These are phyloP conservation scores for Alexandromys fortis DNA, from an alignment of 2,113 vertebrate genomes.

Conservation along the genomic window DNA sequence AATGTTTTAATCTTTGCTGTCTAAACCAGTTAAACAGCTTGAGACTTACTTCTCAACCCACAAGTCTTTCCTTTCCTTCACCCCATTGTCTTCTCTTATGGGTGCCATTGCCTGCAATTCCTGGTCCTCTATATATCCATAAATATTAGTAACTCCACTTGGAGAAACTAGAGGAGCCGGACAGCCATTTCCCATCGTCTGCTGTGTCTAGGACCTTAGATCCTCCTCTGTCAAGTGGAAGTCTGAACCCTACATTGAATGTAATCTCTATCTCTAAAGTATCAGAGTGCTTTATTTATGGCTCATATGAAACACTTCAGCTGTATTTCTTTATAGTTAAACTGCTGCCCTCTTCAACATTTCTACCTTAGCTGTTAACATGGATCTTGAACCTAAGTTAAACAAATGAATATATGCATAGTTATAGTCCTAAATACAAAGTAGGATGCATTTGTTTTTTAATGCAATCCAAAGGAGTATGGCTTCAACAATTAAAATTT, in stretches of 20 bases:
- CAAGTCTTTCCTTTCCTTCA: not conserved
- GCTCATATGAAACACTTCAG: not conserved
- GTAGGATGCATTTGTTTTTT: not conserved
- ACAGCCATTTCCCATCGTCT: no score
- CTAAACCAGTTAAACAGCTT: not conserved
- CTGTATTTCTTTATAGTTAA: not conserved
- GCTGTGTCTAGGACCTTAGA: not conserved
- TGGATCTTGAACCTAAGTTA: not conserved
- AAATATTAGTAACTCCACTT: no score
- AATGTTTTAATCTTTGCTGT: not conserved
- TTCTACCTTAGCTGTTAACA: not conserved
- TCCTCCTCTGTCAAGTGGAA: not conserved
- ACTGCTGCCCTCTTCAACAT: not conserved
- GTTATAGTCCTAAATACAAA: not conserved
- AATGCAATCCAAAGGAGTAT: not conserved
- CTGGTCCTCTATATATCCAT: not conserved
- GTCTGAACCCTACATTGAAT: not conserved
- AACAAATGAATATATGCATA: not conserved
- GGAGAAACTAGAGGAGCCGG: not conserved
- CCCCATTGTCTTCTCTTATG: not conserved
- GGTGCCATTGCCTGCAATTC: not conserved
- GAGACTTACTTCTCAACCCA: not conserved
- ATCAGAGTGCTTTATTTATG: conserved; percentile 9
- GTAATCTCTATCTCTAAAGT: not conserved
- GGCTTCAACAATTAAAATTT: not conserved